These are phyloP conservation scores for Pachycephus smyrnensis DNA, from an alignment of 2,888 invertebrate genomes.

Conservation along the genomic window DNA sequence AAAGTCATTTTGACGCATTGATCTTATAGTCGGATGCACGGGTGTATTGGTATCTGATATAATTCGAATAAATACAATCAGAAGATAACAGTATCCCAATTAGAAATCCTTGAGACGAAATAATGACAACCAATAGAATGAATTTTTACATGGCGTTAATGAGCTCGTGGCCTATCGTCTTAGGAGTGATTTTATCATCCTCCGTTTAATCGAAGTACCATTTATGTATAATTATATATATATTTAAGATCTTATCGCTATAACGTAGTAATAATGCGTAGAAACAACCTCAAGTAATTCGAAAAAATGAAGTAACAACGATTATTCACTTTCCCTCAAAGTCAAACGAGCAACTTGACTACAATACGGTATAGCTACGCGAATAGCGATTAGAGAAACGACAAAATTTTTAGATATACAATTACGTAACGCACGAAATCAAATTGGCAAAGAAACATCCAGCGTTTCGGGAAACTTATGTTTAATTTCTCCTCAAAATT, in stretches of 20 bases:
- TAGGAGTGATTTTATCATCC: neutral
- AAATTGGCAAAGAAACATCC: slow-evolving; percentile 31
- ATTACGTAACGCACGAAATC: neutral
- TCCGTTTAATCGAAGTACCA: neutral
- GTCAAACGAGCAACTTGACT: slow-evolving; percentile 5
- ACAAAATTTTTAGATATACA: neutral
- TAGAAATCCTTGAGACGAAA: no score
- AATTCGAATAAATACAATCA: no score
- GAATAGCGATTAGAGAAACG: neutral
- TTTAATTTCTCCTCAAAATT: neutral
- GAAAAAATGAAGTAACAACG: neutral
- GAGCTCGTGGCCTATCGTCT: neutral
- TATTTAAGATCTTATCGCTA: neutral
- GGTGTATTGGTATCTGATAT: no score
- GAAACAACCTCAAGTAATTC: neutral
- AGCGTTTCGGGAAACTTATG: slow-evolving; percentile 27
- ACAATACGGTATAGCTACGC: neutral
- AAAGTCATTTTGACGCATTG: no score
- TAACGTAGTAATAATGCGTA: neutral
- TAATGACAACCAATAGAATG: neutral
- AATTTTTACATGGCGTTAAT: neutral
- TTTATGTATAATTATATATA: neutral
- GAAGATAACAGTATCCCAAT: no score
- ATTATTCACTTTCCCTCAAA: neutral
- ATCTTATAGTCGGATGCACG: no score